Evolutionary conservation across 2,113 vertebrate species (phyloP).

Genomic region (Corythornis vintsioides): DNA sequence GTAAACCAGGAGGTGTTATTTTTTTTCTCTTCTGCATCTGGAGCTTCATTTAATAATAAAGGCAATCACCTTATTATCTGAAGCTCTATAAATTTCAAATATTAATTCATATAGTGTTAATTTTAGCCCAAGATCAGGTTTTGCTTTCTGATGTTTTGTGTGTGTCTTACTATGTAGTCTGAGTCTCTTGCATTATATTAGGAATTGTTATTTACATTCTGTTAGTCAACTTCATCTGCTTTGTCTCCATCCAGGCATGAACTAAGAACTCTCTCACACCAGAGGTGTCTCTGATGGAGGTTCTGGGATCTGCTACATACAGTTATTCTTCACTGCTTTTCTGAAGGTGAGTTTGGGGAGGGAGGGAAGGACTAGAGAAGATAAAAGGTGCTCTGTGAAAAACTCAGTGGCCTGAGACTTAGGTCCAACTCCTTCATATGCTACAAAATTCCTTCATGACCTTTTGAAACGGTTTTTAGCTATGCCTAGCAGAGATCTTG

Average conservation of each 20-base stretch:
- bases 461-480: not conserved
- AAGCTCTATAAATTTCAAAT: not conserved
- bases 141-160: not conserved
- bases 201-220: not conserved
- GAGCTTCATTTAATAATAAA: not conserved
- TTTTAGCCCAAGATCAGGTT: not conserved
- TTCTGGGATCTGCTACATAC: not conserved
- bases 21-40: not conserved
- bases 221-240: not conserved
- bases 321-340: not conserved
- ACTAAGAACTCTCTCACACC: fast-evolving
- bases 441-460: not conserved
- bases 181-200: not conserved
- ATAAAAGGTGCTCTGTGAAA: not conserved
- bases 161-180: not conserved
- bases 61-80: not conserved
- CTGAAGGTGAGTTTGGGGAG: not conserved
- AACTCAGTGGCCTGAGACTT: not conserved
- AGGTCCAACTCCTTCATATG: not conserved
- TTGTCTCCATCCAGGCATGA: not conserved
- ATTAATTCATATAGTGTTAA: not conserved
- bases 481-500: not conserved
- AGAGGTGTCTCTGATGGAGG: not conserved
- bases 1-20: not conserved
- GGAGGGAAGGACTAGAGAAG: not conserved